These are phyloP conservation scores for Onychostruthus taczanowskii DNA, from an alignment of 2,113 vertebrate genomes.

Conservation along the genomic window DNA sequence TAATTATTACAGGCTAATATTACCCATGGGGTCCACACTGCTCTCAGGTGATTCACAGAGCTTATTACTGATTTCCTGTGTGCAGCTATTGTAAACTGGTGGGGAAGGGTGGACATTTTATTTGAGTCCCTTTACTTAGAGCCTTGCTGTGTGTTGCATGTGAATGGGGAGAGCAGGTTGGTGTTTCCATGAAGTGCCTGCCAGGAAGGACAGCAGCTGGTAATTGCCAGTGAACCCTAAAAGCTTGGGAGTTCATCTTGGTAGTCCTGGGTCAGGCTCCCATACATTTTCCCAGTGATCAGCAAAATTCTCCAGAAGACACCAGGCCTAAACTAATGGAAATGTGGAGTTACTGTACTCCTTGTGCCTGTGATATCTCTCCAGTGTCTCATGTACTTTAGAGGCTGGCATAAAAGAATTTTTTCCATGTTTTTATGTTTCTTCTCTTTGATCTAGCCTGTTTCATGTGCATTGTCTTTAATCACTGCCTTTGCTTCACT, in stretches of 20 bases:
- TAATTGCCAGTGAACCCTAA: background rate
- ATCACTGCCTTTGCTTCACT: background rate
- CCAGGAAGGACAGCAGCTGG: background rate
- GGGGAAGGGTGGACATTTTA: background rate
- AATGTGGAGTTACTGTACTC: background rate
- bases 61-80: background rate
- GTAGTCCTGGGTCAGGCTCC: background rate
- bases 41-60: background rate
- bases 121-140: background rate
- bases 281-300: background rate
- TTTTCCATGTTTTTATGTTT: background rate
- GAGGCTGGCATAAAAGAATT: background rate
- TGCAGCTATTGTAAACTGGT: background rate
- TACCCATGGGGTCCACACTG: background rate
- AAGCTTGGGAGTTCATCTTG: background rate
- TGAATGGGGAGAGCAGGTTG: background rate
- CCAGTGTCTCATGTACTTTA: background rate
- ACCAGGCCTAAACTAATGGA: background rate
- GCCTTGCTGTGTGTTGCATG: background rate
- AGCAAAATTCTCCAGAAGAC: background rate
- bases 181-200: background rate
- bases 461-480: background rate
- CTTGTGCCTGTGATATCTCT: background rate
- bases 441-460: background rate
- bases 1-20: background rate